Evolutionary conservation across 2,797 vertebrate species (phyloP).

Genomic region (Trachops cirrhosus): DNA sequence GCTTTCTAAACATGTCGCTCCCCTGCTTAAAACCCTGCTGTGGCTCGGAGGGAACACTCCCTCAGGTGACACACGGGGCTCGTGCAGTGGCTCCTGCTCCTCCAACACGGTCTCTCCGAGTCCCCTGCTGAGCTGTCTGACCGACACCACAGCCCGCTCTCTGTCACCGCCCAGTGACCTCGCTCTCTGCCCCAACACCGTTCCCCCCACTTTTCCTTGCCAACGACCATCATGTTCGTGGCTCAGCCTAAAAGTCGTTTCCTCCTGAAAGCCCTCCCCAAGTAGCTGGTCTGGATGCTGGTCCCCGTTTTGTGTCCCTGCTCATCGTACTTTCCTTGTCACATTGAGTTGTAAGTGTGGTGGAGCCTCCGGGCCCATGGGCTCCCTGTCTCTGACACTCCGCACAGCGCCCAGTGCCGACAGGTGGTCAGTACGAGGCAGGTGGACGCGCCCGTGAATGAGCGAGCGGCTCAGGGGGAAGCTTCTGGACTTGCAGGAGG

Average conservation of each 20-base stretch:
- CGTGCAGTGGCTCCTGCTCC: background rate
- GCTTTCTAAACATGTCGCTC: background rate
- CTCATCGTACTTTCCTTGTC: background rate
- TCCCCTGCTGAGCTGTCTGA: background rate
- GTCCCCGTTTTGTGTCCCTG: background rate
- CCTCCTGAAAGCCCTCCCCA: background rate
- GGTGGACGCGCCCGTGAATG: rapidly evolving
- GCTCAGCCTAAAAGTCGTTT: background rate
- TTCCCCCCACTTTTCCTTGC: background rate
- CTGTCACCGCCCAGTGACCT: rapidly evolving
- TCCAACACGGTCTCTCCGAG: background rate
- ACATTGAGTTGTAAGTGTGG: rapidly evolving
- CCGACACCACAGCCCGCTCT: rapidly evolving
- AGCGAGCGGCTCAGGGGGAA: rapidly evolving
- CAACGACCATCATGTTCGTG: background rate
- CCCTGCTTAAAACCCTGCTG: background rate
- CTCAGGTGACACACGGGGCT: rapidly evolving
- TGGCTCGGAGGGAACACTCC: background rate
- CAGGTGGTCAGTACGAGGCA: background rate
- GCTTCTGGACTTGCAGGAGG: rapidly evolving
- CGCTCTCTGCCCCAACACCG: background rate
- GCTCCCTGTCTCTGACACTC: background rate
- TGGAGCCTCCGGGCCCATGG: rapidly evolving
- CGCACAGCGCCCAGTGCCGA: rapidly evolving
- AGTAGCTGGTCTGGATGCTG: background rate